Evolutionary conservation across 2,888 invertebrate species (phyloP).

Genomic region (Monopis laevigella): DNA sequence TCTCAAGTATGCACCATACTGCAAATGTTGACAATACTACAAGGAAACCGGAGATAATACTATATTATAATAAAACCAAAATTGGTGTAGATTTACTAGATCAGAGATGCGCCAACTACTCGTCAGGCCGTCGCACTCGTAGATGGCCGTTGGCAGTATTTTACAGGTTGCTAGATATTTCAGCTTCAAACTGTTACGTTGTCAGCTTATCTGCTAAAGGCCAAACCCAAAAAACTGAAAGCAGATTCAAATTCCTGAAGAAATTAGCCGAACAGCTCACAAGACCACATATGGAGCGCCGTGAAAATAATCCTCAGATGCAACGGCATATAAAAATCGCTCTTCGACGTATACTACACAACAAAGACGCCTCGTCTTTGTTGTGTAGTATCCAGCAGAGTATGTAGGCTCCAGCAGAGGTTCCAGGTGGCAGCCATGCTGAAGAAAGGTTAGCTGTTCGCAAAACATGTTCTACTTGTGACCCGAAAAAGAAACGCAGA

Average conservation of each 20-base stretch:
- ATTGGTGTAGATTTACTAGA: constrained; percentile 13
- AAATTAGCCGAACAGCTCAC: constrained; percentile 19
- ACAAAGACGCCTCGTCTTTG: not conserved
- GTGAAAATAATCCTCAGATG: constrained; percentile 12
- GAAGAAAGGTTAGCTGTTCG: constrained; percentile 9
- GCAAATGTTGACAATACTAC: constrained; percentile 8
- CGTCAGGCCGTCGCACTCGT: constrained; percentile 13
- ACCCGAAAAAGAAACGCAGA: constrained; percentile 1
- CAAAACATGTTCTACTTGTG: constrained; percentile 4
- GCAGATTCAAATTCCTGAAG: constrained; percentile 19
- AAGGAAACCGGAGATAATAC: constrained; percentile 15
- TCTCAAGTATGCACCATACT: constrained; percentile 19
- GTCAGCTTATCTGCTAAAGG: constrained; percentile 13
- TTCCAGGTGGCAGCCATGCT: constrained; percentile 5
- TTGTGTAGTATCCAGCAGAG: too few relatives aligned
- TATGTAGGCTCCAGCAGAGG: constrained; percentile 1
- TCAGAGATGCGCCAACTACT: constrained; percentile 15
- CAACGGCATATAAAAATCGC: constrained; percentile 17
- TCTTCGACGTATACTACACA: not conserved
- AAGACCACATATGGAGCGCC: constrained; percentile 19
- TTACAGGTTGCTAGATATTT: constrained; percentile 16
- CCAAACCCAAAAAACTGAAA: constrained; percentile 16
- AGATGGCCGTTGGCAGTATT: constrained; percentile 14
- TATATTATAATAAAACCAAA: constrained; percentile 15
- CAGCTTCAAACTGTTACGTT: constrained; percentile 17